Percentiles rank a stretch among this genome's conserved stretches.
phyloP scores from a whole-genome alignment of 1,140 invertebrate genomes.

The Spodoptera frugiperda region DNA sequence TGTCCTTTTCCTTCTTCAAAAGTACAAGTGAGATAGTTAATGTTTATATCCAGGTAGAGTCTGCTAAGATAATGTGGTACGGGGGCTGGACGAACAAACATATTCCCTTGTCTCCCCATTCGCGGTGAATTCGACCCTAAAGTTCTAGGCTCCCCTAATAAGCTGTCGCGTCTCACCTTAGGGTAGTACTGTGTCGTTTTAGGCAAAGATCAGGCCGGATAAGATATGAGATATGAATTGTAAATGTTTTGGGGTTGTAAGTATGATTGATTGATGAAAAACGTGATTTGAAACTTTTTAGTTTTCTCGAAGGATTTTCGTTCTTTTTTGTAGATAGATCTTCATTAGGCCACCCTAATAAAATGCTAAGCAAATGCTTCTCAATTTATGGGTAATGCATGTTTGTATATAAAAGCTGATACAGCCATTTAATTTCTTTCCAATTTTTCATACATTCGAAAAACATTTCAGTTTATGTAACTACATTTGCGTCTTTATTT shows the following conservation, averaged over 20 bases:
- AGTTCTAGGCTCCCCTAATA: conserved; percentile 84
- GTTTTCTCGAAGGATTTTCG: too few relatives aligned
- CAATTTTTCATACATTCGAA: too few relatives aligned
- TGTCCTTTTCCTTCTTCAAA: conserved; percentile 49
- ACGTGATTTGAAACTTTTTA: neutral
- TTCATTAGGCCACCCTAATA: too few relatives aligned
- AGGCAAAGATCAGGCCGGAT: conserved; percentile 60
- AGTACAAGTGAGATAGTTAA: conserved; percentile 8
- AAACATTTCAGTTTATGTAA: too few relatives aligned
- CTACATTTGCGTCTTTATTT: too few relatives aligned
- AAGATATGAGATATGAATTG: conserved; percentile 16
- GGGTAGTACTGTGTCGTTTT: conserved; percentile 65
- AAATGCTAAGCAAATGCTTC: too few relatives aligned
- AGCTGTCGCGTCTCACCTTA: conserved; percentile 80
- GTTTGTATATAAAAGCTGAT: too few relatives aligned
- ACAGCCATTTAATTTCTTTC: too few relatives aligned
- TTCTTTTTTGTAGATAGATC: too few relatives aligned
- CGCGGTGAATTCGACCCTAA: conserved; percentile 77
- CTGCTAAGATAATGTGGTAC: conserved; percentile 50
- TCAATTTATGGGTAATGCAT: too few relatives aligned
- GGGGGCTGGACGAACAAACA: conserved; percentile 68
- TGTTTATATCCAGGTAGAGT: conserved; percentile 34
- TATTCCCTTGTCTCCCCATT: conserved; percentile 69
- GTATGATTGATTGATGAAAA: neutral
- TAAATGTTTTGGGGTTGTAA: neutral